Base-by-base conservation (phyloP, 2,888 invertebrate species). In the Sialis lutaria region DNA sequence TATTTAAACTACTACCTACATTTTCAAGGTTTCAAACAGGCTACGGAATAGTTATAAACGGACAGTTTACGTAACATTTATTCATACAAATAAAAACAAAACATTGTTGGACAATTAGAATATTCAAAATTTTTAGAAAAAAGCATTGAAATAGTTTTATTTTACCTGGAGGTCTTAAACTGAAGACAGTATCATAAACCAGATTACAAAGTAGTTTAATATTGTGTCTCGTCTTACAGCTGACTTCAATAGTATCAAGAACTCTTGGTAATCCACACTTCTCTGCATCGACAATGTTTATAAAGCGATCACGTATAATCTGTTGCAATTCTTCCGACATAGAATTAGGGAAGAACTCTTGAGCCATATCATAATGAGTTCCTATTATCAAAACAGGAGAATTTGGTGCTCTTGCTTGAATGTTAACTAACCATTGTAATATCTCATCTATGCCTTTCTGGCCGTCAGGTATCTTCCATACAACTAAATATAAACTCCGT, bases 331-430 rank as follows among this genome's bases (percentile, higher is more conserved):
- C 83, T 56, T 90, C 88, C 0, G 81, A 80, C 61, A 70, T 70
- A 65, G 22, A 72, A 57, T 48, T 63, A 55, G 65, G 70, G 4
- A 42, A 35, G 10, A 40, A 42, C 54, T 80, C 78, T 55, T 75
- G 75, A 8, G 87, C 81, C 48, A 86, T 76, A 63, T 98, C 98
- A 56, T 89, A 89, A 66, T 97, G 93, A 0, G 97, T 97, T 0
- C 95, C 97, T 7, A 97, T 86, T 60, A 97, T 91, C 42, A 97
- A 79, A 4, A 95, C 95, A 0, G 95, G 92, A 0, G 96, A 88
- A 59, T 95, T 95, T 0, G 96, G 96, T 1, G 96, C 96, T 55
- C 96, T 75, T 1, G 79, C 85, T 75, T 87, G 87, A 55, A 92
- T 91, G 57, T 90, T 91, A n/a, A 91, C 85, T 39, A 98, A 74